Base-by-base conservation (phyloP, 2,888 invertebrate species). In the Brachypalpus laphriformis region DNA sequence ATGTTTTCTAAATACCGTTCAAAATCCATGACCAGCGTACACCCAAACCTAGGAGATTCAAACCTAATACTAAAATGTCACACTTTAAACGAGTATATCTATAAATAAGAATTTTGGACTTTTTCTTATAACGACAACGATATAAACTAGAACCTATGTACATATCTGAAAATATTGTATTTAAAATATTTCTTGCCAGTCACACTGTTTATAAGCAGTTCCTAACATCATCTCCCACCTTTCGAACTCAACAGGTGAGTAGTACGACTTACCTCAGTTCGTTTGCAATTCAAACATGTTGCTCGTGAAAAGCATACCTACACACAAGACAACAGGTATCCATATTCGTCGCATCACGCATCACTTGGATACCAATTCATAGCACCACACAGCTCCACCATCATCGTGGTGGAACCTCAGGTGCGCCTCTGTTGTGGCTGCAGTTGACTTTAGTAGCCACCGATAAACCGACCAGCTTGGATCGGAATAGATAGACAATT, bases 401-500 rank as follows among this genome's bases (percentile, higher is more conserved):
- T 28, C n/a, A n/a, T n/a, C n/a, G n/a, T n/a, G n/a, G n/a, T n/a
- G n/a, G n/a, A n/a, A 47, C 25, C 45, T 71, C 65, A 63, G 68
- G 74, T 74, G 74, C 45, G 56, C 22, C 22, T 47, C 68, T 56
- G 42, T 51, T 49, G 8, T 34, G 37, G 68, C 54, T 68, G 72
- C 74, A 78, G 70, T 9, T 42, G 25, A 74, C 42, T 83, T 83
- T 70, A 83, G 83, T 83, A 51, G 56, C 74, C 74, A 56, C 74
- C 70, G 78, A 74, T 65, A 57, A 70, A 75, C 63, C 74, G 70
- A 74, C 63, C 63, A 49, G 74, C 51, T 78, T 75, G 78, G 78
- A 59, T 78, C 78, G 83, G 16, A 68, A 63, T 6, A 80, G 31
- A 45, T 63, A 72, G 6, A 40, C 76, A 76, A 66, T 14, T 59